Evolutionary conservation across 1,140 invertebrate genomes (phyloP).

Genomic region (Drosophila melanogaster): DNA sequence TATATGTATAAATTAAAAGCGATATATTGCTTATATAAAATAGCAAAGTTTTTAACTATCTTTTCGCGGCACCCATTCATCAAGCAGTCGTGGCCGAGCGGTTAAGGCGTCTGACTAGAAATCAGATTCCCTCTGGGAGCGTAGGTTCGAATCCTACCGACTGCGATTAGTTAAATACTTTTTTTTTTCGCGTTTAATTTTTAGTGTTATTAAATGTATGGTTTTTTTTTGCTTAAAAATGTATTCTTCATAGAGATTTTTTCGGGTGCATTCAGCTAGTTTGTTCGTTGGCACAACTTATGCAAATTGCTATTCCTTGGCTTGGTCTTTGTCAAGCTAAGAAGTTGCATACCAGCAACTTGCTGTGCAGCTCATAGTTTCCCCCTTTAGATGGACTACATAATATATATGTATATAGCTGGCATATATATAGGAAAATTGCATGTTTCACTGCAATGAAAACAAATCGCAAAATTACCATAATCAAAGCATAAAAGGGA

Average conservation of each 20-base stretch:
- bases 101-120: slow-evolving; percentile 94
- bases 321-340: slow-evolving; percentile 61
- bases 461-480: slow-evolving; percentile 76
- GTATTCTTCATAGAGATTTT: background rate
- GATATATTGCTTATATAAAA: background rate
- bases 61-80: background rate
- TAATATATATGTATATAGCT: slow-evolving; percentile 34
- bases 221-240: background rate
- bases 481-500: slow-evolving; percentile 73
- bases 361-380: slow-evolving; percentile 41
- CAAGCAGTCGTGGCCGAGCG: slow-evolving; percentile 91
- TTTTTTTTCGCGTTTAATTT: background rate
- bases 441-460: slow-evolving; percentile 73
- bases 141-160: slow-evolving; percentile 94
- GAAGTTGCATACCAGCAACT: slow-evolving; percentile 50
- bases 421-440: slow-evolving; percentile 60
- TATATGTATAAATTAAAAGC: background rate
- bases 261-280: slow-evolving; percentile 5
- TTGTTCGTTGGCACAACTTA: slow-evolving; percentile 54
- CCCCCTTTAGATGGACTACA: slow-evolving; percentile 8
- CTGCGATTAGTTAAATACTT: slow-evolving; percentile 85
- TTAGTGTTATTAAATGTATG: no score
- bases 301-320: slow-evolving; percentile 53
- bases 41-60: background rate
- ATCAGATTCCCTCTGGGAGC: slow-evolving; percentile 94